Base-by-base conservation (phyloP, 2,888 invertebrate species). In the Epirrhoe tristata region DNA sequence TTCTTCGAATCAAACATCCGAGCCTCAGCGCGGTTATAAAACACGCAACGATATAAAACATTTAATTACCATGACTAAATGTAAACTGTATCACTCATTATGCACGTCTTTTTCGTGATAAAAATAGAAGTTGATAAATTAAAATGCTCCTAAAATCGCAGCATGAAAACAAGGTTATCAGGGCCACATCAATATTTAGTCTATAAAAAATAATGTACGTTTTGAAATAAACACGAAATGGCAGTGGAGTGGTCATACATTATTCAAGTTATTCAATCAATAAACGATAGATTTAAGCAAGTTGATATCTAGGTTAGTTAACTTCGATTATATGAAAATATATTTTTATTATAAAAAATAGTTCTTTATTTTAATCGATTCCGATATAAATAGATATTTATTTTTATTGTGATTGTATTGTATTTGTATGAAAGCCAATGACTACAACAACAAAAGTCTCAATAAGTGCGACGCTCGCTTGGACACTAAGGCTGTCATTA, bases 41-140 rank as follows among this genome's bases (percentile, higher is more conserved):
- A 85, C 82, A 75, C 73, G 82, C 84, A 85, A 82, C 86, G 86
- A 85, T 87, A 87, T 88, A 89, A 91, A 81, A 76, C 82, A 74
- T 86, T 89, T 90, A 90, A 91, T 89, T 89, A 86, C 87, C 12
- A 67, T 80, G 78, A 76, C 81, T 77, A 81, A 83, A 88, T 82
- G 85, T 89, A 88, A 89, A 91, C 89, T 78, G 82, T 85, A 82
- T 83, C 83, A 83, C 81, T 83, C 78, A 86, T 81, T 83, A 88
- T 88, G 84, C 86, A 87, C 85, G 84, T 87, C 84, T 87, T 80
- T 81, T 78, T 74, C 77, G 79, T 69, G 60, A 77, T 85, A 82
- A 85, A 90, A 89, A 89, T 90, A 90, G 86, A 80, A 79, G 81
- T 82, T 36, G 50, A 86, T 85, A 86, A 84, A 88, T 84, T 76